Conservation (phyloP, 2,113 vertebrate genomes). For the Conger conger region DNA sequence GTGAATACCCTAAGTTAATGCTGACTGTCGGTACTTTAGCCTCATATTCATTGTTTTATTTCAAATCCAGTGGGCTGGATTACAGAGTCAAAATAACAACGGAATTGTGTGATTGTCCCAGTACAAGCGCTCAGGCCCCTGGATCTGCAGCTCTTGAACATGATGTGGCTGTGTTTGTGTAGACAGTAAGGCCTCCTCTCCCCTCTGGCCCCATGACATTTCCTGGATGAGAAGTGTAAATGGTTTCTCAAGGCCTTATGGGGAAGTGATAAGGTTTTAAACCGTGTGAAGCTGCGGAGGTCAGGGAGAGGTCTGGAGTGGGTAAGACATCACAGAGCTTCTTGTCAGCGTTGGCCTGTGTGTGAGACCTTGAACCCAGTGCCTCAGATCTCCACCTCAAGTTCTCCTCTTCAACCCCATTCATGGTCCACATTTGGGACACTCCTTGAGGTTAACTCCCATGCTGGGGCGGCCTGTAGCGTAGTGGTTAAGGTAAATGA, state of each 20-base stretch:
- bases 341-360: constrained; percentile 34
- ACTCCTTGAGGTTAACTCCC: no score
- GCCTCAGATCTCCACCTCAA: not conserved
- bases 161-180: not conserved
- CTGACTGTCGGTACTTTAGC: no score
- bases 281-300: constrained; percentile 41
- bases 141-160: not conserved
- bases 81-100: no score
- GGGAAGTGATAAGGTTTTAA: constrained; percentile 37
- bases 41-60: no score
- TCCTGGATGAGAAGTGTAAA: constrained; percentile 40
- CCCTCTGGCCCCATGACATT: not conserved
- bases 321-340: constrained; percentile 33
- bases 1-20: no score
- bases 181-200: not conserved
- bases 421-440: not conserved
- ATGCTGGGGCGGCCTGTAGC: no score
- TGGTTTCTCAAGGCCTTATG: constrained; percentile 31
- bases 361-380: not conserved
- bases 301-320: constrained; percentile 48
- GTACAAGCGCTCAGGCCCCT: not conserved
- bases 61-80: no score
- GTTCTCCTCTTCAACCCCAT: not conserved
- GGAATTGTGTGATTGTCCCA: no score
- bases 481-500: no score